A percentile compares a stretch with the other conserved stretches of the same genome.
Conservation (phyloP, 2,888 invertebrate genomes). For the Dolichopus griseipennis region DNA sequence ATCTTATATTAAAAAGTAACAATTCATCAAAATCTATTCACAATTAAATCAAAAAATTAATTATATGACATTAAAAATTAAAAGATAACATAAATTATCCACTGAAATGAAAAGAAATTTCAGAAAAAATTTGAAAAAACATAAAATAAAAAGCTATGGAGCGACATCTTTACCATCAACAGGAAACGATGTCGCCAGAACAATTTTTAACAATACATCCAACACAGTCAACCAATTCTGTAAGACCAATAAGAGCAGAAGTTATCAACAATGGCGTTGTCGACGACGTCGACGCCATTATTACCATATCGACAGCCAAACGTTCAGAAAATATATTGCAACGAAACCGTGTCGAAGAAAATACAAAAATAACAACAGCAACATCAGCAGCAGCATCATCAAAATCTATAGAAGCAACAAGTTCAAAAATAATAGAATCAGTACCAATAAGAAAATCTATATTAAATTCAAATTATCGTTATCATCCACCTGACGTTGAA, state of each 20-base stretch:
- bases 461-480: constrained; percentile 33
- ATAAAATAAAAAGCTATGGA: background rate
- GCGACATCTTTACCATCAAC: constrained; percentile 1
- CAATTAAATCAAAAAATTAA: background rate
- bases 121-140: constrained; percentile 4
- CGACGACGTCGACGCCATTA: background rate
- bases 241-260: no score
- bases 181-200: constrained; percentile 4
- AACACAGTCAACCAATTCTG: no score
- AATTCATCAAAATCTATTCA: no score
- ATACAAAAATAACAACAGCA: no score
- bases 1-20: no score
- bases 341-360: no score
- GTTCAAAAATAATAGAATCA: no score
- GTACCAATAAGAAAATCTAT: constrained; percentile 19
- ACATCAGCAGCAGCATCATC: no score
- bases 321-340: no score
- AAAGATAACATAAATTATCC: constrained; percentile 1
- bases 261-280: background rate
- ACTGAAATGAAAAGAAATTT: constrained; percentile 6
- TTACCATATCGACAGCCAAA: no score
- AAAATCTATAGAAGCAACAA: constrained; percentile 15
- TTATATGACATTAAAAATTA: background rate
- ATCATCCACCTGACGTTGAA: constrained; percentile 62
- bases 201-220: background rate